A percentile compares a stretch with the other conserved stretches of the same genome.
Conservation (phyloP, 2,797 vertebrate genomes). For the Xenops minutus region DNA sequence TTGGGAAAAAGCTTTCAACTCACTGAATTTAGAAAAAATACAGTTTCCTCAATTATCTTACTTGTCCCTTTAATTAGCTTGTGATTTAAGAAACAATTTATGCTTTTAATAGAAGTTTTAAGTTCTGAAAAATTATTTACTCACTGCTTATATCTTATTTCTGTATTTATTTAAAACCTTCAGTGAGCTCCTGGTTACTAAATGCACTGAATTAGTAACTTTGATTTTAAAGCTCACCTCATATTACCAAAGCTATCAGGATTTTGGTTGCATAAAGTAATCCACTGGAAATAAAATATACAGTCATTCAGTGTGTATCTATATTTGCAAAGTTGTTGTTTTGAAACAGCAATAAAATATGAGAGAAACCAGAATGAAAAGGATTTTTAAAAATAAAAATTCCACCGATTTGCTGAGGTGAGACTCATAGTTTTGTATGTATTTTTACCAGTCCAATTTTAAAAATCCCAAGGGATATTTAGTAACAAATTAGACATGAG, state of each 20-base stretch:
- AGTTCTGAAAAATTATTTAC: background rate
- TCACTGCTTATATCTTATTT: background rate
- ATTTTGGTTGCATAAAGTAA: background rate
- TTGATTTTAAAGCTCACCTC: background rate
- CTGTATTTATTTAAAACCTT: background rate
- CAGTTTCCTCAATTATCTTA: background rate
- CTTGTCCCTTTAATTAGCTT: background rate
- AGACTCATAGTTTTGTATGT: background rate
- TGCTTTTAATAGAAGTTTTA: background rate
- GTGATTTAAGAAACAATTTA: background rate
- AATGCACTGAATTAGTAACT: background rate
- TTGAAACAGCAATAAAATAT: background rate
- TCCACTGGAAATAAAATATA: background rate
- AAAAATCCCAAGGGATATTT: constrained; percentile 9
- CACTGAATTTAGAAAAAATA: background rate
- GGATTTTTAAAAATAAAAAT: background rate
- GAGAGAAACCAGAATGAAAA: background rate
- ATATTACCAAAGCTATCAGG: background rate
- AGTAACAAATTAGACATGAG: constrained; percentile 35
- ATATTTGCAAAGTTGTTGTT: background rate
- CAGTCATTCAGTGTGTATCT: background rate
- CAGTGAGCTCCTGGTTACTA: background rate
- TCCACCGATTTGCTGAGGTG: background rate
- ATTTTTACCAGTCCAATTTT: constrained; percentile 7
- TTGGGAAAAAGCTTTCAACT: background rate